Conservation (phyloP, 1,140 invertebrate genomes). For the Drosophila simulans region DNA sequence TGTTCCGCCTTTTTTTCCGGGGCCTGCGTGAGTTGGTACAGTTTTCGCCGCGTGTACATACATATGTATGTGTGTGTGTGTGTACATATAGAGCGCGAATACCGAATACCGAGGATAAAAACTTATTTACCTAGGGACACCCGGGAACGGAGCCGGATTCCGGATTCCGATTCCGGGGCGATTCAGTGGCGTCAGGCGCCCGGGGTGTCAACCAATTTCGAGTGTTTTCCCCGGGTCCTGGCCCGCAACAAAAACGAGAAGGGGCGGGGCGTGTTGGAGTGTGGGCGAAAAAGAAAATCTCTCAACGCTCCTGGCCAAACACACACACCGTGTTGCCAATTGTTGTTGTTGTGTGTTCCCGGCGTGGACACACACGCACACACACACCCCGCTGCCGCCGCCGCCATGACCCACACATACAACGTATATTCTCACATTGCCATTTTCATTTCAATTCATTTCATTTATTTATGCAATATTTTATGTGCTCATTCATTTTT, state of each 20-base stretch:
- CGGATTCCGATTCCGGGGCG: conserved; percentile 45
- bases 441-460: conserved; percentile 82
- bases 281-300: conserved; percentile 1
- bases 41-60: conserved; percentile 56
- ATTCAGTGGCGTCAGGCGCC: conserved; percentile 50
- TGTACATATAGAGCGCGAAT: conserved; percentile 10
- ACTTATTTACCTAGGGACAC: conserved; percentile 73
- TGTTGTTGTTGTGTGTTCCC: conserved; percentile 59
- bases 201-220: conserved; percentile 80
- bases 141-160: conserved; percentile 41
- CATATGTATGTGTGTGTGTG: conserved; percentile 19
- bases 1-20: conserved; percentile 22
- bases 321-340: conserved; percentile 47
- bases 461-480: conserved; percentile 83
- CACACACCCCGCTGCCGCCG: background rate
- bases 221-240: conserved; percentile 52
- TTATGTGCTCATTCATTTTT: conserved; percentile 80
- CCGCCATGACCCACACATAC: conserved; percentile 2
- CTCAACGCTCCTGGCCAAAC: conserved; percentile 17
- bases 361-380: conserved; percentile 15
- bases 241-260: background rate
- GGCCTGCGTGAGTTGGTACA: conserved; percentile 73
- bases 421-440: conserved; percentile 62
- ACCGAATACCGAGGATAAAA: conserved; percentile 36
- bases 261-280: no score